Conservation (phyloP, 2,797 vertebrate genomes). For the Apogon talboti region DNA sequence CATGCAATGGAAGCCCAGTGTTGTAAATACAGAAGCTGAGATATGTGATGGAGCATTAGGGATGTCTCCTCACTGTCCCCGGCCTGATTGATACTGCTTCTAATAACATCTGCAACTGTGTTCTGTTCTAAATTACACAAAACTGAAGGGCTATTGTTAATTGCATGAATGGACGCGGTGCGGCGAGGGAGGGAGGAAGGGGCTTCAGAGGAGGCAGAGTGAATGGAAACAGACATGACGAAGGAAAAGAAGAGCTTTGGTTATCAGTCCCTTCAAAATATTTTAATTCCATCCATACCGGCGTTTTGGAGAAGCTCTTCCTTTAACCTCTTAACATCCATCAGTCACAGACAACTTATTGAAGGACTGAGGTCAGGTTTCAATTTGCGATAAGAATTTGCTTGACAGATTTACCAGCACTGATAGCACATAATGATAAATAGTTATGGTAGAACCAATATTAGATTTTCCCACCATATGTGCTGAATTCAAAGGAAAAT, state of each 20-base stretch:
- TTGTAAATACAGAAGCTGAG: conserved; percentile 82
- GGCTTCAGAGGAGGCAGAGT: conserved; percentile 4
- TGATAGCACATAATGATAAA: too few relatives aligned
- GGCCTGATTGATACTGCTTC: conserved; percentile 88
- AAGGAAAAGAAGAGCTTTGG: conserved; percentile 10
- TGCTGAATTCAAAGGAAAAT: too few relatives aligned
- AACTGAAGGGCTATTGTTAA: conserved; percentile 78
- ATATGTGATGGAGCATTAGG: conserved; percentile 68
- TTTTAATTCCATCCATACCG: not conserved
- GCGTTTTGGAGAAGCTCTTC: not conserved
- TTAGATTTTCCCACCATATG: too few relatives aligned
- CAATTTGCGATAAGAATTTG: too few relatives aligned
- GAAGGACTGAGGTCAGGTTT: too few relatives aligned
- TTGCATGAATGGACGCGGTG: conserved; percentile 68
- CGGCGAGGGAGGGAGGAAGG: not conserved
- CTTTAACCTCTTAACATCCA: too few relatives aligned
- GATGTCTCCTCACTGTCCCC: conserved; percentile 77
- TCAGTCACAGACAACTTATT: too few relatives aligned
- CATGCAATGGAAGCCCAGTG: conserved; percentile 87
- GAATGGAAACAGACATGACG: conserved; percentile 30
- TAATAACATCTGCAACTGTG: conserved; percentile 89
- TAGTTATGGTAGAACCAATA: too few relatives aligned
- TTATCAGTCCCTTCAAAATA: not conserved
- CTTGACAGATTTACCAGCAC: too few relatives aligned
- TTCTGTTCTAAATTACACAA: conserved; percentile 88